phyloP scores from a whole-genome alignment of 2,797 vertebrate species.

The Sebastes hubbsi region DNA sequence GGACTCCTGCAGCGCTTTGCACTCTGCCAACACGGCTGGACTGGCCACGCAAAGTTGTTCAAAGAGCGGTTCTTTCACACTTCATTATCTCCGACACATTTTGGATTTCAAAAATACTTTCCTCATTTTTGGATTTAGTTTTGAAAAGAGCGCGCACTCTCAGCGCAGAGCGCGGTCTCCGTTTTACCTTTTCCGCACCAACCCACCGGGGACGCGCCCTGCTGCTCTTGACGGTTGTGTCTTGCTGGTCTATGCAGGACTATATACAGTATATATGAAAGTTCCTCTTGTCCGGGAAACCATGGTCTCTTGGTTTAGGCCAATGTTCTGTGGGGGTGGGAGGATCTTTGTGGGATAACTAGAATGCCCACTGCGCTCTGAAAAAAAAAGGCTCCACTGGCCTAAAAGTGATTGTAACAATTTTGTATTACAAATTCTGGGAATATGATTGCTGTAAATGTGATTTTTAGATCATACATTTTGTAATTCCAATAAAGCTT shows the following conservation, averaged over 20 bases:
- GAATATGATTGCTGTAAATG: not conserved
- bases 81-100: not conserved
- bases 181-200: not conserved
- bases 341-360: not conserved
- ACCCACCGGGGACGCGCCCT: not conserved
- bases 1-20: not conserved
- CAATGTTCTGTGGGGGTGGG: not conserved
- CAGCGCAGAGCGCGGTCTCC: not conserved
- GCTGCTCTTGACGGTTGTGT: not conserved
- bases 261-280: not conserved
- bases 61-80: not conserved
- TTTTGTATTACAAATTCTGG: not conserved
- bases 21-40: not conserved
- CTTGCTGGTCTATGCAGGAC: not conserved
- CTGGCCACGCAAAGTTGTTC: not conserved
- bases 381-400: not conserved
- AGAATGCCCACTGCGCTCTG: not conserved
- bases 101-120: not conserved
- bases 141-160: not conserved
- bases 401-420: constrained; percentile 3
- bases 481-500: constrained; percentile 61
- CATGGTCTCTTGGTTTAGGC: not conserved
- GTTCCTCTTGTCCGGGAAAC: not conserved
- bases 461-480: constrained; percentile 17
- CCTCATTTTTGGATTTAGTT: not conserved